Evolutionary conservation across 2,888 invertebrate genomes (phyloP), one percentile per base, ranked within the genome.

Genomic region (Megaustenia siamemsis): DNA sequence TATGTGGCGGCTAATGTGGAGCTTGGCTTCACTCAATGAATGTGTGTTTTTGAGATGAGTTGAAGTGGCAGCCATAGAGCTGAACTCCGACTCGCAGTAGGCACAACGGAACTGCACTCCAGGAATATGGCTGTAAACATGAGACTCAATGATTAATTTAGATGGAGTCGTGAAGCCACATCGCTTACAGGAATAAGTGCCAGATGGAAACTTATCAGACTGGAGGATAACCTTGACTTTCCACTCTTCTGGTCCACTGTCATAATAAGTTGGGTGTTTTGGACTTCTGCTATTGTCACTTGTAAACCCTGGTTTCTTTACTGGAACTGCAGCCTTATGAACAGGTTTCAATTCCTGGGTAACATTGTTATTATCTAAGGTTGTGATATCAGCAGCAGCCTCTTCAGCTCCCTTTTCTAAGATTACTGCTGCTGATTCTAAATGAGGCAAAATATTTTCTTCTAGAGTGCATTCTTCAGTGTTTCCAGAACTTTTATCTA

Each of bases 91-190:
- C 28, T 87, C 71, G 82, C 90, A 90, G 80, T 87, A 86, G 0
- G 84, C 86, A 86, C 90, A 90, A 35, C 85, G 87, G 71, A 89
- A 89, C 35, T 87, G 85, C 35, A 88, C 86, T 24, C 88, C 87
- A 35, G 88, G 88, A 24, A 89, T 87, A 86, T 90, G 90, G 10
- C 87, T 83, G 83, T 89, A 89, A 12, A 90, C 75, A 76, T 90
- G 90, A 0, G 86, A 87, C 76, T 88, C 89, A 45, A 90, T 89
- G 15, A 86, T 85, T 71, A 88, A 83, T 78, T 87, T 87, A 10
- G 73, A 76, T 38, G 49, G 53, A 38, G 88, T 85, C 3, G 84
- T 77, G 69, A 89, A 90, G 6, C 86, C 87, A 82, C 90, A 90
- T 15, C 86, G 82, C 45, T 88, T 88, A 78, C 89, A 90, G 15